A percentile compares a stretch with the other conserved stretches of the same genome.
phyloP scores from a whole-genome alignment of 2,797 vertebrate genomes.

The Sebastolobus alascanus region DNA sequence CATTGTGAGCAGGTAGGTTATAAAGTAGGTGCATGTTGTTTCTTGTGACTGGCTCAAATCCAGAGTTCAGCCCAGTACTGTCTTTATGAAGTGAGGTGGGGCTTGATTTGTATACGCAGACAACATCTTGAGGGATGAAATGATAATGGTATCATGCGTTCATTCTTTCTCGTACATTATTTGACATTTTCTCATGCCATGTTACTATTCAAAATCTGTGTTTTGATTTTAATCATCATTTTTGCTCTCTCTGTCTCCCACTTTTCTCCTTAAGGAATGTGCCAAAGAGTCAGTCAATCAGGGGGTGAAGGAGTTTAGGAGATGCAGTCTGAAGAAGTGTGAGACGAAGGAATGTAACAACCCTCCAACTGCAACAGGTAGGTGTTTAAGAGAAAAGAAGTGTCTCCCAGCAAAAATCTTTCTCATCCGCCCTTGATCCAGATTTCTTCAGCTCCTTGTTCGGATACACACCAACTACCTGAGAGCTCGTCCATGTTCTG shows the following conservation, averaged over 20 bases:
- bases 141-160: not conserved
- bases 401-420: not conserved
- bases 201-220: not conserved
- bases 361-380: conserved; percentile 79
- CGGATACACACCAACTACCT: conserved; percentile 14
- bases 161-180: not conserved
- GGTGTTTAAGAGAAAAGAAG: conserved; percentile 25
- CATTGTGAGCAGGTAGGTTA: not conserved
- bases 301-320: conserved; percentile 74
- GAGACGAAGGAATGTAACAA: conserved; percentile 57
- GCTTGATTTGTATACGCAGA: not conserved
- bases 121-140: not conserved
- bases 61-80: not conserved
- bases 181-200: not conserved
- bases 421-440: not conserved
- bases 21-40: conserved; percentile 2
- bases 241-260: not conserved
- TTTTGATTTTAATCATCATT: not conserved
- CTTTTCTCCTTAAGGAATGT: conserved; percentile 43
- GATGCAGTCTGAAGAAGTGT: conserved; percentile 69
- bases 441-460: not conserved
- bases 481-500: conserved; percentile 1
- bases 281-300: conserved; percentile 65
- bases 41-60: not conserved
- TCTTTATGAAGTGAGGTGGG: conserved; percentile 26